A percentile compares a stretch with the other conserved stretches of the same genome.
These are phyloP conservation scores for Andrena chrysosceles DNA, from an alignment of 2,888 invertebrate species.

Conservation along the genomic window DNA sequence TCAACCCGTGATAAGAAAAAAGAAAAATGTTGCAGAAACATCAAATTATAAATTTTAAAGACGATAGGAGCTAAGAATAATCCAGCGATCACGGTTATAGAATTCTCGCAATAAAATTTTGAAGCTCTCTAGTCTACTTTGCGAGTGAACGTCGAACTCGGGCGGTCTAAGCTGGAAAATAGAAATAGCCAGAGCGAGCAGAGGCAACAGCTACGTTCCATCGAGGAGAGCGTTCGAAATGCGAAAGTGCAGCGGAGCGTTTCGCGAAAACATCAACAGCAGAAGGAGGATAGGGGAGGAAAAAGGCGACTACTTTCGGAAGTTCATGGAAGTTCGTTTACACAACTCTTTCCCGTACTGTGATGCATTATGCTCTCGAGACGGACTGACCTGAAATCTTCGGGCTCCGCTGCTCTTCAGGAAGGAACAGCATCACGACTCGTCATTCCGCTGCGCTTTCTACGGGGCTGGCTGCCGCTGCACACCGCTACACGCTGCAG, in stretches of 20 bases:
- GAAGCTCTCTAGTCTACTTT: too few species aligned
- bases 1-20: too few species aligned
- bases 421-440: slow-evolving; percentile 64
- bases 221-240: neutral
- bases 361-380: slow-evolving; percentile 82
- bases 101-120: too few species aligned
- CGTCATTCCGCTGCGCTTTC: slow-evolving; percentile 72
- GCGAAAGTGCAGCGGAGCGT: slow-evolving; percentile 43
- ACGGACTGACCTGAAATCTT: slow-evolving; percentile 81
- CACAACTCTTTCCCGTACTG: slow-evolving; percentile 79
- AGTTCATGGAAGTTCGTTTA: slow-evolving; percentile 80
- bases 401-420: slow-evolving; percentile 76
- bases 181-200: neutral
- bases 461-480: slow-evolving; percentile 51
- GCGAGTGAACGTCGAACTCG: too few species aligned
- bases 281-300: slow-evolving; percentile 50
- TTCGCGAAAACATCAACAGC: slow-evolving; percentile 60
- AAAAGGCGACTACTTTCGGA: slow-evolving; percentile 75
- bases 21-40: too few species aligned
- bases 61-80: too few species aligned
- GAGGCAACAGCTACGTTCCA: slow-evolving; percentile 1
- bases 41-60: too few species aligned
- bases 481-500: slow-evolving; percentile 1
- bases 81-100: too few species aligned
- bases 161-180: too few species aligned